phyloP scores from a whole-genome alignment of 2,113 vertebrate species.

The Hipposideros armiger region DNA sequence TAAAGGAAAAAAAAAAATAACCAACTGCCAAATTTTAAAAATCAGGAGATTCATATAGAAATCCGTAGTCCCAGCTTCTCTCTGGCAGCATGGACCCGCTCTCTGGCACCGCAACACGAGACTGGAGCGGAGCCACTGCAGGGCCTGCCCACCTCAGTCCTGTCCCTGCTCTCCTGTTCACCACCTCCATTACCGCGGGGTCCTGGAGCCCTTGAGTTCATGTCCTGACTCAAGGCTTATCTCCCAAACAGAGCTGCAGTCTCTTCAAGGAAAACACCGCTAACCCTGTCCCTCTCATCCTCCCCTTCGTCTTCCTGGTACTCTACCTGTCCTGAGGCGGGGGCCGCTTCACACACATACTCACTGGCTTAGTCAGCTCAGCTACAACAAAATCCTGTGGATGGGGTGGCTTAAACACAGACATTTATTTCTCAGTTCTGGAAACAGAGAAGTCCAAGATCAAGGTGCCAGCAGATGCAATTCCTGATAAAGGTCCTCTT shows the following conservation, averaged over 20 bases:
- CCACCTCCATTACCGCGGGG: too few species aligned
- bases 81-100: rapidly evolving
- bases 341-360: too few species aligned
- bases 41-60: neutral
- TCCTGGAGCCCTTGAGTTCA: too few species aligned
- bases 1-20: neutral
- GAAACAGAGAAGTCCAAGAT: neutral
- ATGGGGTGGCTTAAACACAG: neutral
- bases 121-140: rapidly evolving
- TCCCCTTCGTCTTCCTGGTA: neutral
- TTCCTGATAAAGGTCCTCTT: neutral
- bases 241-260: neutral
- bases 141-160: rapidly evolving
- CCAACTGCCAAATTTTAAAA: neutral
- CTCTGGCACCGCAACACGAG: rapidly evolving
- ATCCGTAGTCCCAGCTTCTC: neutral
- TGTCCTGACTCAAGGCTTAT: neutral
- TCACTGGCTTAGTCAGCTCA: neutral
- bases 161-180: rapidly evolving
- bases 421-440: neutral
- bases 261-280: neutral
- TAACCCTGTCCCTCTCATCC: rapidly evolving
- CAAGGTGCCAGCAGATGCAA: neutral
- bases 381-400: neutral
- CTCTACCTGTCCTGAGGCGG: neutral